Evolutionary conservation across 2,797 vertebrate genomes (phyloP).

Genomic region (Chanos chanos): DNA sequence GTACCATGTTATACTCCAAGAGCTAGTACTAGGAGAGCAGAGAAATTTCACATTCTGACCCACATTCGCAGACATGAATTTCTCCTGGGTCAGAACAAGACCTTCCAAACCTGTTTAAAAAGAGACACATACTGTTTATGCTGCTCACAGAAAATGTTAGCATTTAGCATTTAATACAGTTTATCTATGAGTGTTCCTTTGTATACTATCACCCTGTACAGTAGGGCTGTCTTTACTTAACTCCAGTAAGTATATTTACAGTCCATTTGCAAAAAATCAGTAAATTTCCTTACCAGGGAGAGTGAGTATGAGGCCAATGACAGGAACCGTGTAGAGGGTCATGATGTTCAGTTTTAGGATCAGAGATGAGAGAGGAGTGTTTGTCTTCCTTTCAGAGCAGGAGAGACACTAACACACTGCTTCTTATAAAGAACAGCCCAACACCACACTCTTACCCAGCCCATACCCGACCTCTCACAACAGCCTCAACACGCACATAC

Average conservation of each 20-base stretch:
- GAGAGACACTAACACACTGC: not conserved
- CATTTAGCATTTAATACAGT: too few species aligned
- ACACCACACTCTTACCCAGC: too few species aligned
- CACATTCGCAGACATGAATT: not conserved
- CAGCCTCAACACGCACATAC: too few species aligned
- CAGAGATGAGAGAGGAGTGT: not conserved
- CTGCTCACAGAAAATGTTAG: too few species aligned
- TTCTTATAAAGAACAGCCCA: not conserved
- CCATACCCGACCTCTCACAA: too few species aligned
- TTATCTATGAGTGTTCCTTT: too few species aligned
- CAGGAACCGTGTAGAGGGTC: not conserved
- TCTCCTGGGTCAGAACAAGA: not conserved
- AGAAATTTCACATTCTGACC: not conserved
- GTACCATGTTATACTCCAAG: not conserved
- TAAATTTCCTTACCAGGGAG: not conserved
- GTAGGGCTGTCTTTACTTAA: too few species aligned
- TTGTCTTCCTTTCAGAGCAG: not conserved
- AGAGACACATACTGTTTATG: too few species aligned
- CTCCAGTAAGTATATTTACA: too few species aligned
- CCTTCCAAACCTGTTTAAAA: not conserved
- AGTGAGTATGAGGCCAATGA: not conserved
- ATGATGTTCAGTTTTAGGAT: not conserved
- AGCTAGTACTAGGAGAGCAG: not conserved
- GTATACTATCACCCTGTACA: too few species aligned
- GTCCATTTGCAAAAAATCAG: not conserved